Percentiles rank a stretch among this genome's conserved stretches.
Conservation (phyloP, 2,113 vertebrate species). For the Malurus cyaneus region DNA sequence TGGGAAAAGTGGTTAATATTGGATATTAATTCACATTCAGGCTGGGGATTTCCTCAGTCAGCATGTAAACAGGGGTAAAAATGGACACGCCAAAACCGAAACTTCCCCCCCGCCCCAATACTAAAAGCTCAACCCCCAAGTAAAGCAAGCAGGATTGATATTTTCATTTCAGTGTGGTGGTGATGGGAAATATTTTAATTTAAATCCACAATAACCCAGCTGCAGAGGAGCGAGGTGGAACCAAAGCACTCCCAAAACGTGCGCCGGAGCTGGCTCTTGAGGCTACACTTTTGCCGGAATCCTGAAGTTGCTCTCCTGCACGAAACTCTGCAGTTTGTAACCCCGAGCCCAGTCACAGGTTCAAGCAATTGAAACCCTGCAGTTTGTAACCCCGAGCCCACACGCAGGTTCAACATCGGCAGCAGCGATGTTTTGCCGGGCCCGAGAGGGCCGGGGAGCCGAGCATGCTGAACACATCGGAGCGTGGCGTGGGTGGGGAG, state of each 20-base stretch:
- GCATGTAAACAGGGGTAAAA: not conserved
- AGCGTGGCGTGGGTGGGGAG: accelerated
- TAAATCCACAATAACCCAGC: not conserved
- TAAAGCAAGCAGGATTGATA: not conserved
- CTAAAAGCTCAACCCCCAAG: not conserved
- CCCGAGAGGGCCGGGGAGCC: not conserved
- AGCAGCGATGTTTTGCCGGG: too few relatives aligned
- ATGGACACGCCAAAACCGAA: not conserved
- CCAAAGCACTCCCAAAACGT: accelerated
- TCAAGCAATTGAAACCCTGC: not conserved
- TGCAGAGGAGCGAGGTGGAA: not conserved
- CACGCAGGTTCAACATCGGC: accelerated
- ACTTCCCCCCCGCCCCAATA: accelerated
- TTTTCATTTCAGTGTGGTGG: not conserved
- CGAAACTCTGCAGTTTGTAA: not conserved
- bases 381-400: accelerated
- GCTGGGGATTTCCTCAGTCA: not conserved
- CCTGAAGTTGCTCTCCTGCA: accelerated
- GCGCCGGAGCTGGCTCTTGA: not conserved
- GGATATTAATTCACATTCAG: not conserved
- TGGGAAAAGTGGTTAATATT: not conserved
- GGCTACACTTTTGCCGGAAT: not conserved
- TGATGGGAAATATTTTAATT: accelerated
- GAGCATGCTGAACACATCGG: accelerated
- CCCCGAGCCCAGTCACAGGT: not conserved